phyloP scores from a whole-genome alignment of 2,888 invertebrate genomes.

The Drosophila villosipedis region DNA sequence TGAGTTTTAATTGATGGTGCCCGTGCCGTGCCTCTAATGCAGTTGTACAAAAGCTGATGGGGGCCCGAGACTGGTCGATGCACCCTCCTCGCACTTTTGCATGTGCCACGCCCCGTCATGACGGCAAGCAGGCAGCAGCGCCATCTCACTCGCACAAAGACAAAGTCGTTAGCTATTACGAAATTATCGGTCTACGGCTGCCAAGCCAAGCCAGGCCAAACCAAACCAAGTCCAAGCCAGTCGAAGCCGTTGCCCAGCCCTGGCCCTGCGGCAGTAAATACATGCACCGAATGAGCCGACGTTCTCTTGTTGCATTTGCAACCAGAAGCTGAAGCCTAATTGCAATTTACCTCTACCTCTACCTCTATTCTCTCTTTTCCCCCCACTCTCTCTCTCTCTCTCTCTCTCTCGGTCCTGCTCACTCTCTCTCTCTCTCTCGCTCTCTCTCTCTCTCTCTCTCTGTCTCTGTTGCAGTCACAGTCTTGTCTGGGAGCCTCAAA shows the following conservation, averaged over 20 bases:
- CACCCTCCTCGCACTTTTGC: constrained; percentile 70
- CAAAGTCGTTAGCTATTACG: constrained; percentile 74
- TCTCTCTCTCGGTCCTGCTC: neutral
- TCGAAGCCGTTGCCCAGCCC: constrained; percentile 72
- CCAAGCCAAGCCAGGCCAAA: neutral
- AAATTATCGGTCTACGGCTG: constrained; percentile 75
- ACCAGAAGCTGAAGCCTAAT: constrained; percentile 84
- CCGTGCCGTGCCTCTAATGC: constrained; percentile 71
- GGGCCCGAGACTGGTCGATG: constrained; percentile 26
- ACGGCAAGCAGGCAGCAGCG: constrained; percentile 22
- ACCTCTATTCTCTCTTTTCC: constrained; percentile 32
- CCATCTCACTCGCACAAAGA: constrained; percentile 60
- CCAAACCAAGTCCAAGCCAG: constrained; percentile 4
- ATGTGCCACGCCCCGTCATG: constrained; percentile 73
- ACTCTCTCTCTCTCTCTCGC: constrained; percentile 1
- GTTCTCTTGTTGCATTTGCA: constrained; percentile 68
- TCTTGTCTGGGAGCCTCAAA: constrained; percentile 28
- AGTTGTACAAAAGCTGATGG: constrained; percentile 79
- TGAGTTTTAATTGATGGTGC: constrained; percentile 76
- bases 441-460: neutral
- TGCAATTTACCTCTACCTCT: constrained; percentile 81
- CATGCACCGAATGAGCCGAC: constrained; percentile 72
- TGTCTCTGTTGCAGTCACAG: constrained; percentile 12
- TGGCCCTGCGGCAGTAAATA: constrained; percentile 78
- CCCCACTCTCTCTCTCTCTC: neutral